phyloP scores from a whole-genome alignment of 2,797 vertebrate species.

The Acrossocheilus wenchowensis region DNA sequence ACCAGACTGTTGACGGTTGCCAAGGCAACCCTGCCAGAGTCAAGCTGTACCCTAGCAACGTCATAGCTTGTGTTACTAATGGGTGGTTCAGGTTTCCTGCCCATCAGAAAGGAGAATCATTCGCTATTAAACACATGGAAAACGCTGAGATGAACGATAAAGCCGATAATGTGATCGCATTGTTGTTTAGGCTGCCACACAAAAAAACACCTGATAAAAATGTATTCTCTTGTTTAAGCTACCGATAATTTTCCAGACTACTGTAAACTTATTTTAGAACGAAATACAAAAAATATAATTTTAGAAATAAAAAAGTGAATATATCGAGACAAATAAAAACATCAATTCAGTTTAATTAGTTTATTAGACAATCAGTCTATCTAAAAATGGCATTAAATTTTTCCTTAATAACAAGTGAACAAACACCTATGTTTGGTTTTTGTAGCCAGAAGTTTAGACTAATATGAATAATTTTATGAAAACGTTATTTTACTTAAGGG shows the following conservation, averaged over 20 bases:
- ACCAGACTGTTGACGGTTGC: constrained; percentile 70
- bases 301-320: background rate
- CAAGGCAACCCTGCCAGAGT: constrained; percentile 69
- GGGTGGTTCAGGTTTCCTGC: constrained; percentile 72
- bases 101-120: constrained; percentile 27
- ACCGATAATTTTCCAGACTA: background rate
- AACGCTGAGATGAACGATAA: constrained; percentile 32
- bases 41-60: constrained; percentile 65
- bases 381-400: background rate
- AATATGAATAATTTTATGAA: background rate
- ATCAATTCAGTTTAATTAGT: background rate
- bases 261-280: background rate
- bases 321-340: background rate
- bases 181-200: background rate
- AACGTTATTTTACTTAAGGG: background rate
- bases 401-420: background rate
- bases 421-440: background rate
- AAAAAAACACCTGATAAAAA: background rate
- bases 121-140: constrained; percentile 33
- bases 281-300: background rate
- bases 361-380: background rate
- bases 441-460: background rate
- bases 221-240: background rate
- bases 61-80: constrained; percentile 76
- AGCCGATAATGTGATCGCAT: background rate